These are phyloP conservation scores for Leptinotarsa defecta DNA, from an alignment of 1,140 invertebrate species.

Conservation along the genomic window DNA sequence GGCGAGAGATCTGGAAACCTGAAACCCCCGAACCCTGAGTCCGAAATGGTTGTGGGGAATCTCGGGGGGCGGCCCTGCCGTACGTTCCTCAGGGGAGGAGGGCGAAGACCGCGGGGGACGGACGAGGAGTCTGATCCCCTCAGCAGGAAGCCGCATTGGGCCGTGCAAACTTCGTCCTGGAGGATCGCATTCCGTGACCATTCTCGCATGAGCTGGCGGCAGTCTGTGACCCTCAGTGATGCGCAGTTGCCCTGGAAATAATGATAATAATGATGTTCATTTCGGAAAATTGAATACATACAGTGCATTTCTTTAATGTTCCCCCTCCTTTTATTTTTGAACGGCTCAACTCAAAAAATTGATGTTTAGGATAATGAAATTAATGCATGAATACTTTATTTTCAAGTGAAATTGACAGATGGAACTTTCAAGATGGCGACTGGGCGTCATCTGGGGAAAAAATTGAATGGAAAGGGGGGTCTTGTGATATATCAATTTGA, in stretches of 20 bases:
- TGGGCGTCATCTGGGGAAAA: no score
- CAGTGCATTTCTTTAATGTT: no score
- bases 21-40: constrained; percentile 56
- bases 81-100: constrained; percentile 54
- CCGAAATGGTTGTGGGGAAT: constrained; percentile 46
- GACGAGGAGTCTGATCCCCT: constrained; percentile 50
- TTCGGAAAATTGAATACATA: no score
- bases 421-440: no score
- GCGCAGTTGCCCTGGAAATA: constrained; percentile 83
- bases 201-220: constrained; percentile 77
- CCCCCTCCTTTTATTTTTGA: no score
- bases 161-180: constrained; percentile 85
- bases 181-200: constrained; percentile 81
- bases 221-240: constrained; percentile 86
- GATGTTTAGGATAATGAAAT: no score
- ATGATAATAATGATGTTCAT: constrained; percentile 16
- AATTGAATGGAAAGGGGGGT: no score
- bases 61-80: constrained; percentile 47
- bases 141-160: constrained; percentile 78
- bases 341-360: no score
- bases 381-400: no score
- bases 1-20: constrained; percentile 68
- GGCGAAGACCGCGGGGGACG: constrained; percentile 46
- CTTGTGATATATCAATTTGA: no score
- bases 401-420: no score